Evolutionary conservation across 2,113 vertebrate genomes (phyloP).

Genomic region (Labeo catla): DNA sequence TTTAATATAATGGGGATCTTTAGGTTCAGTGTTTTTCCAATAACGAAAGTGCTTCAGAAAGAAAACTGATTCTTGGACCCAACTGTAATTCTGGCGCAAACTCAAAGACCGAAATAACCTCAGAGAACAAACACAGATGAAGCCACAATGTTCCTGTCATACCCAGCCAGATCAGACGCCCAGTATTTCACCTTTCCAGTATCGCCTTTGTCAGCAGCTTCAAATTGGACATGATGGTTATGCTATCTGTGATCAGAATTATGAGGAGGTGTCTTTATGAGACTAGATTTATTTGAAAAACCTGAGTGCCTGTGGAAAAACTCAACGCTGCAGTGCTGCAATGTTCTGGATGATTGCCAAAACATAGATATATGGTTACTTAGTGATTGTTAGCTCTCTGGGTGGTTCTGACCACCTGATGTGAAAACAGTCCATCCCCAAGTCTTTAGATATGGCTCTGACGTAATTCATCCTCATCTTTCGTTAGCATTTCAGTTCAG

Average conservation of each 20-base stretch:
- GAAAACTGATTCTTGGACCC: neutral
- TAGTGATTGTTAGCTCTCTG: neutral
- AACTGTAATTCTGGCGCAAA: neutral
- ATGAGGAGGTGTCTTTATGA: neutral
- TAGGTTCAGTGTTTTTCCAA: conserved; percentile 1
- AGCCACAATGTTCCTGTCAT: neutral
- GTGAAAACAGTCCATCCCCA: neutral
- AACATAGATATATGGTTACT: neutral
- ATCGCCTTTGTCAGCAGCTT: neutral
- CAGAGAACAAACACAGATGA: conserved; percentile 16
- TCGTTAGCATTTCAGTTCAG: neutral
- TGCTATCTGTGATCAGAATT: neutral
- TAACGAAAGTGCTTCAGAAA: neutral
- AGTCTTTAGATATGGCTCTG: neutral
- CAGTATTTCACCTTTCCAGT: neutral
- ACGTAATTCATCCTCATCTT: neutral
- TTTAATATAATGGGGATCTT: neutral
- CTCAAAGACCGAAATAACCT: conserved; percentile 19
- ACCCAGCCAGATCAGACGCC: neutral
- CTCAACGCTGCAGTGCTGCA: too few species aligned
- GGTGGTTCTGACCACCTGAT: neutral
- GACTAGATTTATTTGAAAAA: neutral
- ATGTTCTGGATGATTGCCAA: neutral
- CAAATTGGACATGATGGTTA: neutral
- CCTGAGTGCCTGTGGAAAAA: neutral